Evolutionary conservation across 2,888 invertebrate species (phyloP).

Genomic region (Lochmaea crataegi): DNA sequence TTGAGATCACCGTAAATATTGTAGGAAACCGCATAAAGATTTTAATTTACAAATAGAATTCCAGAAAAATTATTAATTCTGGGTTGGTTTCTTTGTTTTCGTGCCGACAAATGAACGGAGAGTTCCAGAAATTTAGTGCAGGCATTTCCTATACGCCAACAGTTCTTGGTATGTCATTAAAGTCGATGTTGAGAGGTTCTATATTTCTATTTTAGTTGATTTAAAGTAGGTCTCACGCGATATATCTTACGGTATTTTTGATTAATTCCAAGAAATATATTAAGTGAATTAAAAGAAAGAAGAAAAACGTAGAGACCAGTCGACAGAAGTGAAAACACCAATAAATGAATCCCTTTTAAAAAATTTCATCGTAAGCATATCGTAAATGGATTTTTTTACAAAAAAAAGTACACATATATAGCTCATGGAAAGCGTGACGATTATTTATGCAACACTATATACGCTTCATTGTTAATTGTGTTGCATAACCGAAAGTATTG

Average conservation of each 20-base stretch:
- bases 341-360: no score
- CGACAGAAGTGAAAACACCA: no score
- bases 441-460: no score
- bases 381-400: no score
- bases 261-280: neutral
- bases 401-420: no score
- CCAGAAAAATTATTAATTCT: neutral
- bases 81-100: neutral
- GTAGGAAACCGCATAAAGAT: slow-evolving; percentile 3
- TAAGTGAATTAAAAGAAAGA: neutral
- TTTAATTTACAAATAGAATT: neutral
- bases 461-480: no score
- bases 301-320: no score
- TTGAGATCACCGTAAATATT: neutral
- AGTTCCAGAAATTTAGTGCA: slow-evolving; percentile 5
- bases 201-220: neutral
- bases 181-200: neutral
- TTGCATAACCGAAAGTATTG: no score
- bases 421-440: no score
- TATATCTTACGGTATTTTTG: neutral
- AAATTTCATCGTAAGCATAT: no score
- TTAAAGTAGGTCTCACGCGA: slow-evolving; percentile 1
- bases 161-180: neutral
- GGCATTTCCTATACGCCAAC: neutral
- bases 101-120: neutral